Evolutionary conservation across 1,140 invertebrate species (phyloP).

Genomic region (Caenorhabditis elegans): WBcel235 BX284606.5:10414001-10414500

Average conservation of each 20-base stretch:
- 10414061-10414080: not conserved
- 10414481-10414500: not conserved
- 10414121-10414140: no score
- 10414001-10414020: no score
- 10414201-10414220: no score
- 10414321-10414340: conserved; percentile 5
- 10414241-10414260: conserved; percentile 70
- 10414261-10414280: conserved; percentile 75
- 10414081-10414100: no score
- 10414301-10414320: no score
- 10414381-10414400: conserved; percentile 4
- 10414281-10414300: conserved; percentile 79
- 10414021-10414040: not conserved
- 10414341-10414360: conserved; percentile 6
- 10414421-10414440: conserved; percentile 5
- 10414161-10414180: no score
- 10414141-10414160: no score
- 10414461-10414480: conserved; percentile 15
- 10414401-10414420: not conserved
- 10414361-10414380: not conserved
- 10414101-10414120: no score
- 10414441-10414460: conserved; percentile 21
- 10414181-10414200: no score
- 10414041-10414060: not conserved
- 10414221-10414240: conserved; percentile 71